Evolutionary conservation across 2,888 invertebrate genomes (phyloP).

Genomic region (Mimachlamys varia): DNA sequence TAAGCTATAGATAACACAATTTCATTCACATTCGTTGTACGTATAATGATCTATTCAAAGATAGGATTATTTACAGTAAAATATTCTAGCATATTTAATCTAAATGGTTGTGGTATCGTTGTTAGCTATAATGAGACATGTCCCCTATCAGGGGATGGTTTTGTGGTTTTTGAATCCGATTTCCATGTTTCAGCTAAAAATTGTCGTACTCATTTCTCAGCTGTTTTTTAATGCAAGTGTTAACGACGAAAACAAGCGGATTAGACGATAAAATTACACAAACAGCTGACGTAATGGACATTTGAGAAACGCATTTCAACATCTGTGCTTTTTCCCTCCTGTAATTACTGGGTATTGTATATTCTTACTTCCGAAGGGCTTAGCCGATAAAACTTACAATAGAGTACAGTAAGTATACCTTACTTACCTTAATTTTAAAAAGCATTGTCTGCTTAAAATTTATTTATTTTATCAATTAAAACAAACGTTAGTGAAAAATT

Average conservation of each 20-base stretch:
- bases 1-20: neutral
- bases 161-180: neutral
- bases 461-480: too few species aligned
- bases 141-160: neutral
- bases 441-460: neutral
- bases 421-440: neutral
- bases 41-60: neutral
- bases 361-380: neutral
- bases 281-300: constrained; percentile 13
- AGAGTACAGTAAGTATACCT: neutral
- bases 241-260: neutral
- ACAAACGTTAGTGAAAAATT: too few species aligned
- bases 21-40: neutral
- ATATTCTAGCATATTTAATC: neutral
- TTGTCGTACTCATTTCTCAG: neutral
- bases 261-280: neutral
- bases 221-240: neutral
- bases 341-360: neutral
- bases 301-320: neutral
- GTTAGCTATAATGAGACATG: neutral
- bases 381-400: neutral
- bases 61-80: neutral
- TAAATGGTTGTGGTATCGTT: neutral
- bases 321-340: neutral
- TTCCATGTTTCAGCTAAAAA: constrained; percentile 8